Evolutionary conservation across 2,113 vertebrate genomes (phyloP).

Genomic region (Mustela nigripes): DNA sequence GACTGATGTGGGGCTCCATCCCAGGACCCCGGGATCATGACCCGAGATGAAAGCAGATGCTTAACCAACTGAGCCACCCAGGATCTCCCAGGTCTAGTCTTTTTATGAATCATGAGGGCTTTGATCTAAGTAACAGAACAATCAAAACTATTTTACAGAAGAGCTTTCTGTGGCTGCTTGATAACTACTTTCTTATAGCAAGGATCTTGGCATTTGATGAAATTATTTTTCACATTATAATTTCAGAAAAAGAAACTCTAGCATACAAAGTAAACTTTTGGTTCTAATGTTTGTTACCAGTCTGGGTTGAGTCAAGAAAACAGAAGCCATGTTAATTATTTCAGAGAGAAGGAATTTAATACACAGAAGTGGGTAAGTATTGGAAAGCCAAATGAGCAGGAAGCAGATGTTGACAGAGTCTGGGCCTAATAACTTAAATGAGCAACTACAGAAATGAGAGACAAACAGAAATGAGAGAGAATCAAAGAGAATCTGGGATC

Average conservation of each 20-base stretch:
- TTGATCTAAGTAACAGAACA: neutral
- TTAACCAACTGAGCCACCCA: too few relatives aligned
- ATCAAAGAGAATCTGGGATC: neutral
- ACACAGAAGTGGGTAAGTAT: neutral
- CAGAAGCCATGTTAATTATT: neutral
- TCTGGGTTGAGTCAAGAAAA: neutral
- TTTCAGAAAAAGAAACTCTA: constrained; percentile 37
- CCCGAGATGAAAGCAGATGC: too few relatives aligned
- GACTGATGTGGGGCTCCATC: too few relatives aligned
- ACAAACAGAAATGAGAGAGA: neutral
- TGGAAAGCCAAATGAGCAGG: neutral
- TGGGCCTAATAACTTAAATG: neutral
- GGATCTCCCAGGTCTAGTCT: neutral
- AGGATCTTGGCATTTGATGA: neutral
- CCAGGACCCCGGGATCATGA: too few relatives aligned
- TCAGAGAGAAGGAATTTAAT: constrained; percentile 27
- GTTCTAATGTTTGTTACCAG: neutral
- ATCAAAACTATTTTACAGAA: neutral
- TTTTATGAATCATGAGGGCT: neutral
- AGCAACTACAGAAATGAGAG: neutral
- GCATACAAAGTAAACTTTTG: neutral
- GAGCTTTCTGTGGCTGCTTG: neutral
- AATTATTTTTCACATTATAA: neutral
- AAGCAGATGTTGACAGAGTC: neutral
- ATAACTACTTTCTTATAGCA: neutral